A percentile compares a stretch with the other conserved stretches of the same genome.
Conservation (phyloP, 2,113 vertebrate genomes). For the Anarrhichthys ocellatus region DNA sequence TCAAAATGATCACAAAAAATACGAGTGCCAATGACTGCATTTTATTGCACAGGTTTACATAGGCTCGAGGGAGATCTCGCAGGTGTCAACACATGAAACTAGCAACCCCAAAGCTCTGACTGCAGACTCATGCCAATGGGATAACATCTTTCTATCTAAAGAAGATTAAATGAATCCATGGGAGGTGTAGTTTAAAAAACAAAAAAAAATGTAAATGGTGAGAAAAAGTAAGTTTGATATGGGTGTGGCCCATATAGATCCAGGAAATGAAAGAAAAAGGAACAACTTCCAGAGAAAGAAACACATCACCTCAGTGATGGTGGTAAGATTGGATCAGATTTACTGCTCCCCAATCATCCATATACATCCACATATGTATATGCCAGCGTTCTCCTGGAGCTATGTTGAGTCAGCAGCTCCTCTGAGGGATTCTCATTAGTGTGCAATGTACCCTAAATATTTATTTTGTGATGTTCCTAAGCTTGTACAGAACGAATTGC, state of each 20-base stretch:
- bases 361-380: too few relatives aligned
- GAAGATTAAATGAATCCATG: neutral
- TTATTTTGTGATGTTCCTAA: neutral
- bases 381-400: neutral
- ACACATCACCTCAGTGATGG: neutral
- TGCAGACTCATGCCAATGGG: too few relatives aligned
- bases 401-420: neutral
- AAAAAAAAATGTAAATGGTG: neutral
- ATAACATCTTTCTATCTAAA: too few relatives aligned
- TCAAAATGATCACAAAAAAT: neutral
- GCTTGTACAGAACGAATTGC: neutral
- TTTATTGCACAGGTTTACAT: neutral
- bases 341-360: neutral
- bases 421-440: neutral
- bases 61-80: neutral
- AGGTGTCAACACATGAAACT: too few relatives aligned
- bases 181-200: neutral
- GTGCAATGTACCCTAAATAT: neutral
- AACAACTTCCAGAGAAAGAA: neutral
- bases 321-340: neutral
- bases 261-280: neutral
- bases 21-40: neutral
- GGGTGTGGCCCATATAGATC: neutral
- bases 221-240: neutral
- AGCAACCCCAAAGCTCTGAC: too few relatives aligned